Base-by-base conservation (phyloP, 92 coral and sea anemone species). In the Palythoa heliodiscus region DNA sequence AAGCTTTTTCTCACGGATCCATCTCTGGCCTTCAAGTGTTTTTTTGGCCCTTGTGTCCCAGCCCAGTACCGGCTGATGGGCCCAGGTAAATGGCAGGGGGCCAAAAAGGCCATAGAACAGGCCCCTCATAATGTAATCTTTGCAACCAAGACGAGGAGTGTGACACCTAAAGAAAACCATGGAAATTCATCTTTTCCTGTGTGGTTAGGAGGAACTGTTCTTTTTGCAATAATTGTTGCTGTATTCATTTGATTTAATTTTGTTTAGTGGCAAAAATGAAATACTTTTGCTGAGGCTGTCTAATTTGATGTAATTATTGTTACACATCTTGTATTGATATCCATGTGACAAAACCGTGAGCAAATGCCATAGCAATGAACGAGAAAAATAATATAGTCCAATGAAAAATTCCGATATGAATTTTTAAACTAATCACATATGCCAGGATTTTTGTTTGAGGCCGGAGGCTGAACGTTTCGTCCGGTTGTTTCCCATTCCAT, bases 41-140 rank as follows among this genome's bases (percentile, higher is more conserved):
- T 84, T 71, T 92, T 92, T 87, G 95, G 95, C 9, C 91, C 98
- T 25, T 87, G 89, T 70, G 53, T 96, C 7, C 95, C 98, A 37
- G 95, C 98, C 2, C 98, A 96, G 76, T 96, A 89, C 83, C 92
- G 98, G 57, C 86, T 96, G 68, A 75, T 91, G 71, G 98, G 98
- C 29, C 96, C 95, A 22, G 93, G 95, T 50, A 39, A 92, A 70
- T 95, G 95, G 95, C 23, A 86, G 73, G 98, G 92, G 60, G 98
- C 98, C 15, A 94, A 91, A 83, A 88, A 88, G 15, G 88, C 90
- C 54, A 96, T 96, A 23, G 91, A 86, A 77, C 69, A 76, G 69
- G 82, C 69, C 5, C 82, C 67, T 22, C 48, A 55, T 55, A 76
- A 76, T 17, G 52, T 76, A 47, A 54, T 76, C 52, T 54, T 29